Percentiles rank a stretch among this genome's conserved stretches.
Evolutionary conservation across 2,888 invertebrate genomes (phyloP).

Genomic region (Philereme transversata): DNA sequence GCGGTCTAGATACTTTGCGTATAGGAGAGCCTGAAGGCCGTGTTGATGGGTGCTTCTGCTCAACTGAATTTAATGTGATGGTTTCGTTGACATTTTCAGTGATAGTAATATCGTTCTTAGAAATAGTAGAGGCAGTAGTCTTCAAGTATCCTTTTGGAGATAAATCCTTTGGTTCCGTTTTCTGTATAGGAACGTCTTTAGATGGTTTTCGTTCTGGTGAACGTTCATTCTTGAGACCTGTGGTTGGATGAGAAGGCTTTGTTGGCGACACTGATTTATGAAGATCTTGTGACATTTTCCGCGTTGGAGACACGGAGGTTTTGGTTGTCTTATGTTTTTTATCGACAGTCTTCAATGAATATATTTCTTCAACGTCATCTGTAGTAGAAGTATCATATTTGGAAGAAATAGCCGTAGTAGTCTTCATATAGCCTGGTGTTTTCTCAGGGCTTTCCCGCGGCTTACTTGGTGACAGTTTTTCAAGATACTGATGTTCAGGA

Average conservation of each 20-base stretch:
- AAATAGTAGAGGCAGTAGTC: constrained; percentile 37
- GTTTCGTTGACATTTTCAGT: constrained; percentile 36
- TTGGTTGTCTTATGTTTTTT: constrained; percentile 22
- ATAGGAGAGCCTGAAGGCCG: constrained; percentile 20
- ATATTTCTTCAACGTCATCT: constrained; percentile 26
- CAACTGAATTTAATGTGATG: constrained; percentile 24
- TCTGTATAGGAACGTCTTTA: constrained; percentile 17
- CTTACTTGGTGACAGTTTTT: constrained; percentile 10
- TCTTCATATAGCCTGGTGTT: constrained; percentile 32
- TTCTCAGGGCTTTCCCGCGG: constrained; percentile 28
- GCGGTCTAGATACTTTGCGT: constrained; percentile 19
- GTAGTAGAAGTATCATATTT: constrained; percentile 27
- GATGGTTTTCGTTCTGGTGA: constrained; percentile 28
- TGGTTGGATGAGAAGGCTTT: constrained; percentile 28
- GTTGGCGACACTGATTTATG: constrained; percentile 23
- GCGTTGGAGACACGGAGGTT: constrained; percentile 28
- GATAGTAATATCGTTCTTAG: constrained; percentile 32
- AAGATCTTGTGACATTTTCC: constrained; percentile 14
- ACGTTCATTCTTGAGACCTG: constrained; percentile 21
- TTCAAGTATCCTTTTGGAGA: constrained; percentile 35
- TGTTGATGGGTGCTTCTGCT: constrained; percentile 26
- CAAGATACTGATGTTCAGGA: constrained; percentile 20
- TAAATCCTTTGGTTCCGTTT: constrained; percentile 30
- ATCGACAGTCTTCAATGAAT: constrained; percentile 14
- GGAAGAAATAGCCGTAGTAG: constrained; percentile 35